A percentile compares a stretch with the other conserved stretches of the same genome.
Conservation (phyloP, 2,797 vertebrate genomes). For the Myotis myotis region DNA sequence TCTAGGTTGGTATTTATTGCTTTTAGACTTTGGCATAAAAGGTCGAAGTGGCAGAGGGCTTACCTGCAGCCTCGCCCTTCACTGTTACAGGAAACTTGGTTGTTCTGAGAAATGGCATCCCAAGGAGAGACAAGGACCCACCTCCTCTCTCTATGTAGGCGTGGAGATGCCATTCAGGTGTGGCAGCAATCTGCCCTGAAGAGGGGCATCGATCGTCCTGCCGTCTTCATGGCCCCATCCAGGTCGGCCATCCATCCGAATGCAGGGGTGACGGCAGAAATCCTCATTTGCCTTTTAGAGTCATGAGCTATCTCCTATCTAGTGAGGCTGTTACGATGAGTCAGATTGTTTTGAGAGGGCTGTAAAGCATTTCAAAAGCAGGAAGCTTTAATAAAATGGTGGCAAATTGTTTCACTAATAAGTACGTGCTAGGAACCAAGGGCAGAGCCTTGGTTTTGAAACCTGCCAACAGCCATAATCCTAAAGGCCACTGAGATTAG, state of each 20-base stretch:
- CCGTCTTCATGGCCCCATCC: not conserved
- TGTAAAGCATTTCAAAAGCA: constrained; percentile 36
- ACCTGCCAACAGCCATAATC: constrained; percentile 62
- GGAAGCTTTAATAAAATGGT: constrained; percentile 33
- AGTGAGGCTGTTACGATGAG: not conserved
- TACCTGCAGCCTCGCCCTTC: not conserved
- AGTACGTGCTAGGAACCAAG: constrained; percentile 66
- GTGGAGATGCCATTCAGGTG: not conserved
- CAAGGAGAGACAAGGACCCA: not conserved
- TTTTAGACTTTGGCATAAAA: constrained; percentile 54
- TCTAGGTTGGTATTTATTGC: constrained; percentile 58
- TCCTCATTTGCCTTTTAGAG: not conserved
- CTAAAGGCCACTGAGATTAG: not conserved
- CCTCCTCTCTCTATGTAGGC: not conserved
- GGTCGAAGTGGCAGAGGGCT: not conserved
- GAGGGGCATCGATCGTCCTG: not conserved
- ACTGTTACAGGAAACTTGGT: not conserved
- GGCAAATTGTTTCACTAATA: constrained; percentile 37
- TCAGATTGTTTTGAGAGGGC: not conserved
- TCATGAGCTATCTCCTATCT: not conserved
- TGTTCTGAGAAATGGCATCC: not conserved
- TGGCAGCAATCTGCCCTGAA: not conserved
- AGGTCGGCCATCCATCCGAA: not conserved
- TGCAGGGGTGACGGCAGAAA: not conserved
- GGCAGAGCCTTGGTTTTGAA: constrained; percentile 54